Conservation (phyloP, 1,140 invertebrate genomes). For the Pectinophora gossypiella region DNA sequence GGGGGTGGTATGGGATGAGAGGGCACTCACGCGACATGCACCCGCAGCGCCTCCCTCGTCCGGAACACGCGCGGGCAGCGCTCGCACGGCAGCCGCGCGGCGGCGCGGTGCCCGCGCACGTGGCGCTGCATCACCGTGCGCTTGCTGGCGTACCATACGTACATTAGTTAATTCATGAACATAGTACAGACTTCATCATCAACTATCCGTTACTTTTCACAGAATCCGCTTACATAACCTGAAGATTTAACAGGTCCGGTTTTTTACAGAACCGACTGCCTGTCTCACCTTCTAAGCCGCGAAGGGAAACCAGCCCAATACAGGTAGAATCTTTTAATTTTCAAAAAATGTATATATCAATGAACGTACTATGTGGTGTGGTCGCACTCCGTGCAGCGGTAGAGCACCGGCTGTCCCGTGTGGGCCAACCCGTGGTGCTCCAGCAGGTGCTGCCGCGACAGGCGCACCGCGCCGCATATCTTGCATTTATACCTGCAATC, state of each 20-base stretch:
- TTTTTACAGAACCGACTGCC: too few species aligned
- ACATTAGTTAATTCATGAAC: too few species aligned
- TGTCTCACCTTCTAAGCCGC: too few species aligned
- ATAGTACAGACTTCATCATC: neutral
- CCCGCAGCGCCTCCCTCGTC: constrained; percentile 47
- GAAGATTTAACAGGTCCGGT: too few species aligned
- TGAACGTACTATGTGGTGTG: constrained; percentile 43
- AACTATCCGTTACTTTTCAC: neutral
- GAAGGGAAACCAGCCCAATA: too few species aligned
- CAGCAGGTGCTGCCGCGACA: constrained; percentile 56
- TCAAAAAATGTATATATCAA: too few species aligned
- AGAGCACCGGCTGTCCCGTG: constrained; percentile 29
- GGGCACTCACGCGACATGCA: constrained; percentile 55
- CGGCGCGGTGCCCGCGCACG: constrained; percentile 37
- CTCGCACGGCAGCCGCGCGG: constrained; percentile 44
- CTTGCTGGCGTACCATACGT: constrained; percentile 36
- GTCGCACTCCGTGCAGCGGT: constrained; percentile 47
- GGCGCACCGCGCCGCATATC: constrained; percentile 43
- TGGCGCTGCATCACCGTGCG: constrained; percentile 67
- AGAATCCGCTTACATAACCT: too few species aligned
- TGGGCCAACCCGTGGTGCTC: constrained; percentile 61
- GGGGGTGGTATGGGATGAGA: too few species aligned
- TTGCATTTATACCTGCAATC: constrained; percentile 63
- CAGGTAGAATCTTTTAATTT: neutral
- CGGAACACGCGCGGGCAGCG: constrained; percentile 60